phyloP scores from a whole-genome alignment of 2,797 vertebrate genomes.

The Manis crassicaudata region DNA sequence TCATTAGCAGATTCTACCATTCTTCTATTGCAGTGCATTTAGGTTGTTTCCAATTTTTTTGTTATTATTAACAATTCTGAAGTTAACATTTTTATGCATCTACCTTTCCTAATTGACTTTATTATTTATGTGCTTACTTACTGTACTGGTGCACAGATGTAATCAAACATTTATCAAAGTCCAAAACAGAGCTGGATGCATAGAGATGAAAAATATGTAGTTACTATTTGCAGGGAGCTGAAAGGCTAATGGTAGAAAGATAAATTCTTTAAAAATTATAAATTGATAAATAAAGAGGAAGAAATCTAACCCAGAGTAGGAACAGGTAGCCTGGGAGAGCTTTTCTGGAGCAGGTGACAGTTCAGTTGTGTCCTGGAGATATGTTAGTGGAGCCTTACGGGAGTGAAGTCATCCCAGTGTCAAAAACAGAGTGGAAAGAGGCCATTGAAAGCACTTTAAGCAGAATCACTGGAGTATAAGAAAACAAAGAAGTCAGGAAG shows the following conservation, averaged over 20 bases:
- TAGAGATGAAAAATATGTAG: conserved; percentile 22
- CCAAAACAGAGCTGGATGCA: not conserved
- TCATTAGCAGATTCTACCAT: conserved; percentile 33
- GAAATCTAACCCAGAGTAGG: not conserved
- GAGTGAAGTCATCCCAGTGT: not conserved
- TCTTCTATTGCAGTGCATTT: conserved; percentile 28
- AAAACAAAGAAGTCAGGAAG: not conserved
- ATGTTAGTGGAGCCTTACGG: not conserved
- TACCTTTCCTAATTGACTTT: conserved; percentile 17
- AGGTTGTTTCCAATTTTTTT: conserved; percentile 37
- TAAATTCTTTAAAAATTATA: not conserved
- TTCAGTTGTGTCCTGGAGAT: not conserved
- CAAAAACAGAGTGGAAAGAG: not conserved
- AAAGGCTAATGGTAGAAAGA: conserved; percentile 30
- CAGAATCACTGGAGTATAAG: not conserved
- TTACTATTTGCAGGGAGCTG: conserved; percentile 28
- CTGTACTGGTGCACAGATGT: conserved; percentile 11
- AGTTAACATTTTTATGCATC: conserved; percentile 4
- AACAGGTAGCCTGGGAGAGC: not conserved
- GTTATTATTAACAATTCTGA: conserved; percentile 19
- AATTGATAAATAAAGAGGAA: conserved; percentile 2
- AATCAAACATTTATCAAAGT: conserved; percentile 12
- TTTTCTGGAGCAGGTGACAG: not conserved
- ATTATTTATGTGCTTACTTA: conserved; percentile 42
- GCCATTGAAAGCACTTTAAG: not conserved